Conservation (phyloP, 2,888 invertebrate genomes). For the Encarsia formosa region DNA sequence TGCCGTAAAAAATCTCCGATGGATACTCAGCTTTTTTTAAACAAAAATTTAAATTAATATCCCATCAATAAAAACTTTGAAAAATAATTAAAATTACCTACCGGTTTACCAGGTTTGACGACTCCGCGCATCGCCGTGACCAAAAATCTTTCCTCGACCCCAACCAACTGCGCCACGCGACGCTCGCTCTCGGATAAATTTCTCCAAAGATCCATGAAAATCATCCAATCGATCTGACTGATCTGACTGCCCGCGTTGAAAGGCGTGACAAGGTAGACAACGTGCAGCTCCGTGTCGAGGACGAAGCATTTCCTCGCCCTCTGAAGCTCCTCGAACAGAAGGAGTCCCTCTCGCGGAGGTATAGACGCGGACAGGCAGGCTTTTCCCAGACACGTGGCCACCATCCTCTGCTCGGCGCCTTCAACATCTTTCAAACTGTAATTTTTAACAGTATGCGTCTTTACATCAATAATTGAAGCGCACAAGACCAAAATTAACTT, state of each 20-base stretch:
- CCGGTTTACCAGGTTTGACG: conserved; percentile 51
- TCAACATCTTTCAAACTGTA: conserved; percentile 33
- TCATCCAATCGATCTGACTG: conserved; percentile 76
- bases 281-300: conserved; percentile 89
- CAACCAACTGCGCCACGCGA: conserved; percentile 83
- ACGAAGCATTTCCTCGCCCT: conserved; percentile 87
- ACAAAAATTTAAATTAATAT: background rate
- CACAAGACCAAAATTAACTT: conserved; percentile 1
- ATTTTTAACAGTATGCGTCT: background rate
- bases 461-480: background rate
- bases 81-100: conserved; percentile 21
- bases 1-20: conserved; percentile 78
- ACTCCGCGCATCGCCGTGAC: conserved; percentile 71
- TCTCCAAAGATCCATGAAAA: conserved; percentile 78
- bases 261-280: conserved; percentile 93
- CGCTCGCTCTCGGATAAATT: conserved; percentile 73
- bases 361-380: conserved; percentile 91
- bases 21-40: conserved; percentile 41
- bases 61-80: background rate
- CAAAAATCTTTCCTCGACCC: conserved; percentile 82
- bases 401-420: conserved; percentile 52
- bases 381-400: conserved; percentile 82
- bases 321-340: conserved; percentile 84
- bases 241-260: conserved; percentile 77
- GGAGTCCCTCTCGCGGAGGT: conserved; percentile 89